These are phyloP conservation scores for Steinernema carpocapsae DNA, from an alignment of 2,888 invertebrate genomes.

Conservation along the genomic window DNA sequence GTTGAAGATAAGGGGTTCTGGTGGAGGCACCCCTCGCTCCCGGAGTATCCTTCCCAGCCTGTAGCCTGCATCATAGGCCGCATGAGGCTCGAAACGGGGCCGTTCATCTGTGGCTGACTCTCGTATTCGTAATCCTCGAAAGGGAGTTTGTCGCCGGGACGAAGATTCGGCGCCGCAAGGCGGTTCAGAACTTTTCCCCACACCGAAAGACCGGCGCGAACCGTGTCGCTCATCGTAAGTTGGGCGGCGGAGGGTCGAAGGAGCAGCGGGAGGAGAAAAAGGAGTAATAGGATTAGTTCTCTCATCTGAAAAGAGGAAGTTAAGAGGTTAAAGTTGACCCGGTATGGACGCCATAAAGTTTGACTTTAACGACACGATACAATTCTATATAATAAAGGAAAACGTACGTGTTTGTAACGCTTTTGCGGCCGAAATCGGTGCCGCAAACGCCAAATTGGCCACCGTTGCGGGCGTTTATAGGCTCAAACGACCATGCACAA, in stretches of 20 bases:
- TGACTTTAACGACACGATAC: not conserved
- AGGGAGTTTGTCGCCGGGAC: slow-evolving; percentile 13
- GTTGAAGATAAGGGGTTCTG: not conserved
- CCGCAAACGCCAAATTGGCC: no score
- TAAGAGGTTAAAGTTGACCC: no score
- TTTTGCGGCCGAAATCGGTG: no score
- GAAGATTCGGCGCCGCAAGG: slow-evolving; percentile 1
- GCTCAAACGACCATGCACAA: no score
- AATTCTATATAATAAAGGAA: not conserved
- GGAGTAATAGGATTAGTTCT: not conserved
- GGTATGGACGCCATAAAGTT: no score
- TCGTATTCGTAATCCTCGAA: slow-evolving; percentile 19
- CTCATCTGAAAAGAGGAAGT: slow-evolving; percentile 3
- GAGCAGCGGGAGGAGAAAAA: not conserved
- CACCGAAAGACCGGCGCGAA: slow-evolving; percentile 18
- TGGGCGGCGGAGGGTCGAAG: not conserved
- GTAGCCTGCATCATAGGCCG: slow-evolving; percentile 15
- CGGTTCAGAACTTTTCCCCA: not conserved
- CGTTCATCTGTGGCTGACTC: not conserved
- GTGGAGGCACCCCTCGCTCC: not conserved
- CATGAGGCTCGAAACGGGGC: not conserved
- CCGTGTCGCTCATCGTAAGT: slow-evolving; percentile 12
- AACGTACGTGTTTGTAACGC: no score
- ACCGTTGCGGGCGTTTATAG: no score
- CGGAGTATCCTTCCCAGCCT: slow-evolving; percentile 6